Base-by-base conservation (phyloP, 1,140 invertebrate species). In the Zaprionus nigranus region DNA sequence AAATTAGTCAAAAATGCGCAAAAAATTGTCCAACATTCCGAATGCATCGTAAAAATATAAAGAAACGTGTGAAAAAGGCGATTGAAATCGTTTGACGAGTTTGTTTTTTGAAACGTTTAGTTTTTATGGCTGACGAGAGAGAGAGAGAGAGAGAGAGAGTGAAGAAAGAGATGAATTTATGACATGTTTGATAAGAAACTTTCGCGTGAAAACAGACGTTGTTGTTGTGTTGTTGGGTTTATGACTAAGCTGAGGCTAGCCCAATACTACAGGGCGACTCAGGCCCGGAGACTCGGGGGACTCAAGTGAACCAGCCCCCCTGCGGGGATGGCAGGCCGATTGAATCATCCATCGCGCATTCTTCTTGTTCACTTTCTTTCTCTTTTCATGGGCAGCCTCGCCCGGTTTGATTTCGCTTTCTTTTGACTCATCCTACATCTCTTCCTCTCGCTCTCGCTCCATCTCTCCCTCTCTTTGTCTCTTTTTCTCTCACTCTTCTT, bases 381-480 rank as follows among this genome's bases (percentile, higher is more conserved):
- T 72, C 49, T 58, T 77, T 72, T 65, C 68, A 77, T 66, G 36
- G 66, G 60, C 73, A 63, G 40, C 59, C n/a, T 22, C 68, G 58
- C 61, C 30, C 38, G 12, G 46, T 43, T 24, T 60, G 56, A 61
- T 81, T 81, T 85, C 78, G 81, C 84, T 88, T 87, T 88, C 84
- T 87, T 87, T 87, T 87, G 84, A 87, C 78, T 87, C 84, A 87
- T 87, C 81, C 70, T 38, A 13, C 59, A 34, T 11, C 5, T 9
- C 13, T 56, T 46, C 66, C 65, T 81, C 62, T 60, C 46, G 54
- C 59, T 5, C 26, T 49, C 60, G 13, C 64, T 43, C 43, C 26
- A 2, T 22, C 53, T 54, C 26, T 59, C n/a, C n/a, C 2, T 40
- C 58, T 5, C 13, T 15, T 26, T 15, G 5, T 80, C 61, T 70